These are phyloP conservation scores for Actenoides hombroni DNA, from an alignment of 2,113 vertebrate species.

Conservation along the genomic window DNA sequence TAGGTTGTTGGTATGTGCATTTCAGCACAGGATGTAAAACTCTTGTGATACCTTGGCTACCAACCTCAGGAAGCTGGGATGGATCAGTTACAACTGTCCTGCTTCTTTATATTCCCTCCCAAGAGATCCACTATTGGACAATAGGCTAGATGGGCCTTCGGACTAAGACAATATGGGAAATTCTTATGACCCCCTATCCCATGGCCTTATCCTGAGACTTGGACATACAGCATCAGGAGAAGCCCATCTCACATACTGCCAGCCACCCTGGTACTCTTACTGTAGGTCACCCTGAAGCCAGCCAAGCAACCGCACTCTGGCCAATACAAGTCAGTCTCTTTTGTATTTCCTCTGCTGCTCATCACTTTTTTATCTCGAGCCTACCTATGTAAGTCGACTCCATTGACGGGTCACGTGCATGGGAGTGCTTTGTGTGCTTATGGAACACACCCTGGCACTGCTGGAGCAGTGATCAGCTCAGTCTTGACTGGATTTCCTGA, in stretches of 20 bases:
- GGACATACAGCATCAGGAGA: background rate
- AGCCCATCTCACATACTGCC: background rate
- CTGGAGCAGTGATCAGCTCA: background rate
- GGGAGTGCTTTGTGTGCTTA: background rate
- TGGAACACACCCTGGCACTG: background rate
- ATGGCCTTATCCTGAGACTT: background rate
- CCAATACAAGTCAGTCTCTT: background rate
- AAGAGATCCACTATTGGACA: background rate
- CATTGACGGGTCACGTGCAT: background rate
- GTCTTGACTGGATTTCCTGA: background rate
- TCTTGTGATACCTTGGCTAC: background rate
- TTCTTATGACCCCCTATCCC: background rate
- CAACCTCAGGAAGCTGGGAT: background rate
- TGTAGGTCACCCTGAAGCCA: background rate
- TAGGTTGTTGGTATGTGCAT: background rate
- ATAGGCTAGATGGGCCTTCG: fast-evolving
- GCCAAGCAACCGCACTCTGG: background rate
- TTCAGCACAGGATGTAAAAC: background rate
- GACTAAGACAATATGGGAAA: background rate
- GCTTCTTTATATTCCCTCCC: background rate
- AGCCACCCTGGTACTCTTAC: background rate
- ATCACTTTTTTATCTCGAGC: background rate
- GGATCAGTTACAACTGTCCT: background rate
- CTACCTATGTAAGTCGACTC: background rate
- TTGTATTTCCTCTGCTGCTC: background rate